Evolutionary conservation across 2,113 vertebrate genomes (phyloP).

Genomic region (Catharus fuscescens): DNA sequence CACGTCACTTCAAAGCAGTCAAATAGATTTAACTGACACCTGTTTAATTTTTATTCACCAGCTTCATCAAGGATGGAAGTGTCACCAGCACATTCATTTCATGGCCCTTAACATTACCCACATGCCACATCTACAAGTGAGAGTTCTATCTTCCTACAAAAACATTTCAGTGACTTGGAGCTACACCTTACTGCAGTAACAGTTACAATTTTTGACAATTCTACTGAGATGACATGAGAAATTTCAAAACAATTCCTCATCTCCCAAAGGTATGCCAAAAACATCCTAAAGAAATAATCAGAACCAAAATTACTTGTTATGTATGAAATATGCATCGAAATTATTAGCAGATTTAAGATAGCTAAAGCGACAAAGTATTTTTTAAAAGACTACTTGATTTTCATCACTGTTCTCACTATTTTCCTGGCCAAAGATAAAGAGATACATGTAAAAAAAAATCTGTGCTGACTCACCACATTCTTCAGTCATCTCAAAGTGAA

Average conservation of each 20-base stretch:
- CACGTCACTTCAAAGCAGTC: neutral
- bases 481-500: neutral
- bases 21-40: neutral
- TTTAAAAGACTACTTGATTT: neutral
- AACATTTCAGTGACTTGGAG: neutral
- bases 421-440: neutral
- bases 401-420: neutral
- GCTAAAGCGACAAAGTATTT: neutral
- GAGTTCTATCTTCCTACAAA: neutral
- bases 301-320: neutral
- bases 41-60: neutral
- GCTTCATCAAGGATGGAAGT: neutral
- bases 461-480: neutral
- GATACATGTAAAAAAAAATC: neutral
- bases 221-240: neutral
- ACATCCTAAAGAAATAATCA: neutral
- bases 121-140: rapidly evolving
- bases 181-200: neutral
- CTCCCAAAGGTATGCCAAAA: neutral
- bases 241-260: neutral
- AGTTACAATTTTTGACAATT: neutral
- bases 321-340: neutral
- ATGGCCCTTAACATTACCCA: rapidly evolving
- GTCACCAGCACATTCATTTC: neutral
- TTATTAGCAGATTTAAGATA: neutral